Base-by-base conservation (phyloP, 2,888 invertebrate genomes). In the Habroteleia sp. region DNA sequence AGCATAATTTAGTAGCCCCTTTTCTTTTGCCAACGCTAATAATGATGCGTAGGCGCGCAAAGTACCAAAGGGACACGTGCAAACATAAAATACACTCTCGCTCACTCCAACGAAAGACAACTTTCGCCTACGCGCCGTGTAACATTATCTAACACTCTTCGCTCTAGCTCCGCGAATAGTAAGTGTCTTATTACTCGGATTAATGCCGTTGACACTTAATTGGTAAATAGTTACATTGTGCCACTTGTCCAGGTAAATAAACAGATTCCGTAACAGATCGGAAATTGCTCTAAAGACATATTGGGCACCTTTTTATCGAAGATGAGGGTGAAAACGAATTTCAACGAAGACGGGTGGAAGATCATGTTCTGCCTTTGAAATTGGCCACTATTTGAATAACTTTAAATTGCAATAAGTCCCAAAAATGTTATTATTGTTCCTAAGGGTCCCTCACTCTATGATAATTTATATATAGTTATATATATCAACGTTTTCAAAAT, bases 51-150 rank as follows among this genome's bases (percentile, higher is more conserved):
- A 25, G 63, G 63, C 41, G 63, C n/a, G 16, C 50, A 25, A 25
- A 39, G 42, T 41, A 52, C 42, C 42, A 52, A 63, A 41, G 42
- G 37, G 50, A 63, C 63, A 63, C 63, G 50, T 50, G 50, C 48
- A 62, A 62, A 62, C 11, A 62, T 48, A 39, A 62, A 62, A 39
- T 35, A 13, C 37, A 13, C 29, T 52, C 37, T 35, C 42, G 3
- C 25, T 42, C 25, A n/a, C 7, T 3, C n/a, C 37, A n/a, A 37
- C 7, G 17, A 17, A 27, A n/a, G 8, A 17, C 41, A 52, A 20
- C 17, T 13, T 20, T 8, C 42, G 63, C 63, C 63, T 33, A 63
- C 63, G 33, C 50, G 11, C 10, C 8, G 35, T 39, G 62, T 39
- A 62, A 62, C 14, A 48, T 8, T 41, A 63, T 50, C 48, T 46